phyloP scores from a whole-genome alignment of 2,888 invertebrate genomes.

The Drosophila anomelani region DNA sequence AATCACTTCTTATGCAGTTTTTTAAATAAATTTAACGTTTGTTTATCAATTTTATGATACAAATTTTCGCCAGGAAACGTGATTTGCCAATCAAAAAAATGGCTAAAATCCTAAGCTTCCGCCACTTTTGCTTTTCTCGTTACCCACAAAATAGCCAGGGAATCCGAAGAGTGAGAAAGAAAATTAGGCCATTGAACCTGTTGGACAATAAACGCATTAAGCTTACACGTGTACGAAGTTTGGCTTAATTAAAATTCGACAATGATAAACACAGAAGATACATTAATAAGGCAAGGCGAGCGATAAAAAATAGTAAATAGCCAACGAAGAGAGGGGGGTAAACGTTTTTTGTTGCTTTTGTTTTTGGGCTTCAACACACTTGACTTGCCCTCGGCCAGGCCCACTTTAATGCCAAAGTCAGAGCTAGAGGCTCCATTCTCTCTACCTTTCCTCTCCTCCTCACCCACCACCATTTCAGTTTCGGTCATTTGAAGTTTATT shows the following conservation, averaged over 20 bases:
- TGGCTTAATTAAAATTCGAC: slow-evolving; percentile 76
- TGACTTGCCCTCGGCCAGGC: slow-evolving; percentile 52
- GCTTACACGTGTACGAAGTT: slow-evolving; percentile 45
- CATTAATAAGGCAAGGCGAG: slow-evolving; percentile 62
- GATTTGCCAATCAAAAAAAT: background rate
- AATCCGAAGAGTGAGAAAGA: background rate
- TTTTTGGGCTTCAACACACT: slow-evolving; percentile 58
- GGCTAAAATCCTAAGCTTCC: background rate
- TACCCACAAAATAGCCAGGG: background rate
- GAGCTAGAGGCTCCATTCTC: background rate
- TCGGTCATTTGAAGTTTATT: slow-evolving; percentile 77
- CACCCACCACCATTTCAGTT: slow-evolving; percentile 51
- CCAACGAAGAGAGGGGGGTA: background rate
- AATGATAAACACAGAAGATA: slow-evolving; percentile 71
- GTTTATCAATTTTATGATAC: background rate
- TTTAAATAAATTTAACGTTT: no score
- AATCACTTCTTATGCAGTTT: background rate
- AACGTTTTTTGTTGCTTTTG: slow-evolving; percentile 35
- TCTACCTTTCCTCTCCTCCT: slow-evolving; percentile 5
- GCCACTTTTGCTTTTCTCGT: slow-evolving; percentile 1
- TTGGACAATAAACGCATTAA: slow-evolving; percentile 39
- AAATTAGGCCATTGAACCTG: slow-evolving; percentile 39
- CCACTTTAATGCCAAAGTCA: slow-evolving; percentile 56
- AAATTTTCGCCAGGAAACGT: background rate
- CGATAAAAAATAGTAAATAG: slow-evolving; percentile 36